Conservation (phyloP, 1,140 invertebrate species). For the Drosophila malerkotliana region DNA sequence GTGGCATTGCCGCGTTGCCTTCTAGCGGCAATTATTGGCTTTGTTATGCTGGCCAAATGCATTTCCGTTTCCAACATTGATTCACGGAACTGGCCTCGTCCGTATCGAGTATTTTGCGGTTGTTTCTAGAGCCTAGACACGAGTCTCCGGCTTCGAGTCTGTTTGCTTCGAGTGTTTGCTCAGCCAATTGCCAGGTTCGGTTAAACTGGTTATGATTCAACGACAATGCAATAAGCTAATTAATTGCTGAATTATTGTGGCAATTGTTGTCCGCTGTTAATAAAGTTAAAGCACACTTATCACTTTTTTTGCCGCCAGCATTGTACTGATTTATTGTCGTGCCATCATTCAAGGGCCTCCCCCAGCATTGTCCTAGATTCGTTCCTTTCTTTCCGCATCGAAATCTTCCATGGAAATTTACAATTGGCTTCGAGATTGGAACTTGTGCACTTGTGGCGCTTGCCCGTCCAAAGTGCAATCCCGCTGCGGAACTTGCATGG, state of each 20-base stretch:
- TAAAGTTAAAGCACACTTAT: slow-evolving; percentile 19
- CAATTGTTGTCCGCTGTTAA: slow-evolving; percentile 35
- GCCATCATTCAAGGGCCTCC: slow-evolving; percentile 21
- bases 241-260: slow-evolving; percentile 50
- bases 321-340: slow-evolving; percentile 29
- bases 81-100: slow-evolving; percentile 76
- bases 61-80: slow-evolving; percentile 72
- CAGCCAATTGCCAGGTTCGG: slow-evolving; percentile 28
- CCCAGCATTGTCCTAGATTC: slow-evolving; percentile 43
- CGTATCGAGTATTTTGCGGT: neutral
- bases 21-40: slow-evolving; percentile 71
- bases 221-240: slow-evolving; percentile 38
- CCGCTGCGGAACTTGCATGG: slow-evolving; percentile 14
- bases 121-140: neutral
- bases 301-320: slow-evolving; percentile 17
- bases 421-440: slow-evolving; percentile 20
- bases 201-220: slow-evolving; percentile 54
- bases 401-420: slow-evolving; percentile 55
- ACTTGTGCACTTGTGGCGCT: slow-evolving; percentile 37
- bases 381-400: slow-evolving; percentile 13
- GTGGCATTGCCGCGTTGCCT: slow-evolving; percentile 65
- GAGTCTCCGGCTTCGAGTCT: slow-evolving; percentile 2
- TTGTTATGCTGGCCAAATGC: slow-evolving; percentile 56
- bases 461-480: slow-evolving; percentile 43
- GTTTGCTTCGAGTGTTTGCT: slow-evolving; percentile 20